Evolutionary conservation across 2,888 invertebrate genomes (phyloP), one percentile per base, ranked within the genome.

Genomic region (Cyclophora albipunctata): DNA sequence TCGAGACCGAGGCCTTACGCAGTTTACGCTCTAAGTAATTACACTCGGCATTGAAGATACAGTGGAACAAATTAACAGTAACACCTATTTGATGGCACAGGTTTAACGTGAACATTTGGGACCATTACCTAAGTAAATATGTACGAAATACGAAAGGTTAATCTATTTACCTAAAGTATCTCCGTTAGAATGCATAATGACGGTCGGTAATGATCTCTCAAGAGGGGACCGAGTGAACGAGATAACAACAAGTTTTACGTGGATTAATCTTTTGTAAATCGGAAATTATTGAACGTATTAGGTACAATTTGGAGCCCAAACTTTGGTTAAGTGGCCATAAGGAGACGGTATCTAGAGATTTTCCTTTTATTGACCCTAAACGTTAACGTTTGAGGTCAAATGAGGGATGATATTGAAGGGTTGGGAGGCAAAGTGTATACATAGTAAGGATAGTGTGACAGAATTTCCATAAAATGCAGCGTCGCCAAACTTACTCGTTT

Each of bases 51-150:
- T 64, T 63, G 53, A 57, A 68, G 71, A 73, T 77, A 74, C 73
- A 69, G 64, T 61, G 60, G 71, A 69, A 63, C 64, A 61, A 66
- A 69, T 71, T 73, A 67, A 73, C 75, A 68, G 71, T 71, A 67
- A 64, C 65, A 66, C 58, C 57, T 58, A 62, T 70, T 65, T 58
- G 51, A 49, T 56, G 58, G 58, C 54, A 53, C 64, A 67, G 67
- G 69, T 72, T 69, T 66, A 51, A 61, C 58, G 59, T 60, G 59
- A 60, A 20, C 20, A 20, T 65, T 63, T 64, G 59, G 61, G 55
- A 57, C 51, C 49, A 45, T 59, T 54, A 43, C 43, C 33, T 52
- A 47, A 51, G 55, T 60, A 59, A 65, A 67, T 60, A 59, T 53
- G 59, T 58, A 54, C 53, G 49, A 51, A 50, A 52, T 46, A 50